A percentile compares a stretch with the other conserved stretches of the same genome.
Evolutionary conservation across 2,888 invertebrate genomes (phyloP).

Genomic region (Entomobrya proxima): DNA sequence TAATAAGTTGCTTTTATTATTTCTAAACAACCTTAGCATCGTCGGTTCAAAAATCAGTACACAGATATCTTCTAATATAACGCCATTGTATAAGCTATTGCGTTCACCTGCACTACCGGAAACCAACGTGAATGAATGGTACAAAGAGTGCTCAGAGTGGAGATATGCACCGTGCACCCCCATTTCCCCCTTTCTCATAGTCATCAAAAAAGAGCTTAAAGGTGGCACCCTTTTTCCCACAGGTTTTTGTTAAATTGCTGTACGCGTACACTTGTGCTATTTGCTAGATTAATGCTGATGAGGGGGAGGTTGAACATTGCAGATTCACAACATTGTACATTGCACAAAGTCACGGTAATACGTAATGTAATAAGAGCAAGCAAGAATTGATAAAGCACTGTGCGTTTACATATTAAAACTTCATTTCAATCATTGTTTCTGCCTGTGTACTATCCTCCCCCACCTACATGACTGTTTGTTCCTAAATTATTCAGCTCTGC

Average conservation of each 20-base stretch:
- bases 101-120: slow-evolving; percentile 28
- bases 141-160: neutral
- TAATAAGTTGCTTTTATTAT: too few relatives aligned
- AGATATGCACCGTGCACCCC: slow-evolving; percentile 31
- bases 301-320: neutral
- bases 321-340: neutral
- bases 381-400: neutral
- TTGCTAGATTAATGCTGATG: too few relatives aligned
- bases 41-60: too few relatives aligned
- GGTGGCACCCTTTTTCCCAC: slow-evolving; percentile 44
- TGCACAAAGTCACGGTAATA: neutral
- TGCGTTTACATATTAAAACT: neutral
- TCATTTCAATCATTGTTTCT: slow-evolving; percentile 24
- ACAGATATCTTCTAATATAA: too few relatives aligned
- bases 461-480: neutral
- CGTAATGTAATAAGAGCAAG: too few relatives aligned
- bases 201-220: neutral
- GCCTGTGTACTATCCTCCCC: neutral
- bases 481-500: neutral
- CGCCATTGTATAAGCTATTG: too few relatives aligned
- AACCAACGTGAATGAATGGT: slow-evolving; percentile 22
- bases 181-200: slow-evolving; percentile 18
- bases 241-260: neutral
- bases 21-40: too few relatives aligned
- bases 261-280: neutral